phyloP scores from a whole-genome alignment of 2,888 invertebrate species.

The Drosophila picticornis region DNA sequence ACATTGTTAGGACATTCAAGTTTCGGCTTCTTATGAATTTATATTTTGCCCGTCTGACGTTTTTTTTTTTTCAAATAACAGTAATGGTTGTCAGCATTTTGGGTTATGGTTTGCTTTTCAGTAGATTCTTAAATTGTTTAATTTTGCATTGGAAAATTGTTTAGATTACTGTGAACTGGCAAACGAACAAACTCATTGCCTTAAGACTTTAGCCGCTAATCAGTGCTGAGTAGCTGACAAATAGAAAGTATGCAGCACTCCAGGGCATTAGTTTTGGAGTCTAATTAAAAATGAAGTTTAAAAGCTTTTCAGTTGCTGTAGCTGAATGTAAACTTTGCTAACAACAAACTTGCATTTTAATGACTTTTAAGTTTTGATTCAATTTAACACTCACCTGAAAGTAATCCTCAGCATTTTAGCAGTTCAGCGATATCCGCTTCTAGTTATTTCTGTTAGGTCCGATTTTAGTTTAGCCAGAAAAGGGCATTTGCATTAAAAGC shows the following conservation, averaged over 20 bases:
- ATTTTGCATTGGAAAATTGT: slow-evolving; percentile 22
- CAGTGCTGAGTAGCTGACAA: slow-evolving; percentile 7
- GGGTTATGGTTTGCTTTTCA: neutral
- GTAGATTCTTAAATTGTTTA: slow-evolving; percentile 14
- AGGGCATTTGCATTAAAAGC: slow-evolving; percentile 63
- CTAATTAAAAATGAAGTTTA: slow-evolving; percentile 53
- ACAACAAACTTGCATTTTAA: slow-evolving; percentile 64
- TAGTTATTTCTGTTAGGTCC: slow-evolving; percentile 32
- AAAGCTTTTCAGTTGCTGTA: slow-evolving; percentile 46
- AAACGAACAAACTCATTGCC: neutral
- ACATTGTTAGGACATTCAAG: neutral
- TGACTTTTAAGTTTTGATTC: slow-evolving; percentile 72
- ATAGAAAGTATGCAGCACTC: slow-evolving; percentile 36
- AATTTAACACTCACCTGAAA: slow-evolving; percentile 67
- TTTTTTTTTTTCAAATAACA: neutral
- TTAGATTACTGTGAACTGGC: slow-evolving; percentile 16
- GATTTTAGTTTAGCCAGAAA: slow-evolving; percentile 37
- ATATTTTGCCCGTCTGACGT: neutral
- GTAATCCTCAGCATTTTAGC: slow-evolving; percentile 44
- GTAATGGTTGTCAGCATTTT: neutral
- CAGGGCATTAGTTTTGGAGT: slow-evolving; percentile 30
- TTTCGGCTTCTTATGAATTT: neutral
- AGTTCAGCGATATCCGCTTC: slow-evolving; percentile 12
- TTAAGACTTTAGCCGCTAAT: slow-evolving; percentile 20
- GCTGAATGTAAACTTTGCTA: slow-evolving; percentile 31